Percentiles rank a stretch among this genome's conserved stretches.
phyloP scores from a whole-genome alignment of 2,113 vertebrate genomes.

The Toxotes jaculatrix region DNA sequence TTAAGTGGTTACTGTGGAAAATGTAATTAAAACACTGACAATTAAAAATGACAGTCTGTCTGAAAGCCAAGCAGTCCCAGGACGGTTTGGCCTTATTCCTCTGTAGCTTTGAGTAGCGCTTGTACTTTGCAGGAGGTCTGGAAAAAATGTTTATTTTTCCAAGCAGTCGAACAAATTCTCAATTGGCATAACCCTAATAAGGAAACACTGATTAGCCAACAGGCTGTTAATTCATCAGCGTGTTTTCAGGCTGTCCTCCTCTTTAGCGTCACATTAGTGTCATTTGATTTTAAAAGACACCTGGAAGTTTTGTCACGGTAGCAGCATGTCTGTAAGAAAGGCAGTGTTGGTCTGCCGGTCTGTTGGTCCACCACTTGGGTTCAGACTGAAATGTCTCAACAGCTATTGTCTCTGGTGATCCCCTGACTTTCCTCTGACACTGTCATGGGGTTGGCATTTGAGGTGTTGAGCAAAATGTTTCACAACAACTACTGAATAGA shows the following conservation, averaged over 20 bases:
- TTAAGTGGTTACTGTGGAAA: conserved; percentile 25
- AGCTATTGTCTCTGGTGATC: not conserved
- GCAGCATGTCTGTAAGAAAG: not conserved
- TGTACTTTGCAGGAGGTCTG: not conserved
- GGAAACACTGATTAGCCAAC: not conserved
- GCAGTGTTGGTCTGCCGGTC: not conserved
- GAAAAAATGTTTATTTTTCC: not conserved
- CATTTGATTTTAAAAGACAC: not conserved
- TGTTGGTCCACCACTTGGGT: not conserved
- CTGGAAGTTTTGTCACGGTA: not conserved
- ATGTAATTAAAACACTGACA: conserved; percentile 7
- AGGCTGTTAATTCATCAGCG: not conserved
- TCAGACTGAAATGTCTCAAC: not conserved
- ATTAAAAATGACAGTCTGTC: not conserved
- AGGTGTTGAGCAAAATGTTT: no score
- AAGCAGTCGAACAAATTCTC: not conserved
- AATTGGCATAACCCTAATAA: not conserved
- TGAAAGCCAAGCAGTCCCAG: not conserved
- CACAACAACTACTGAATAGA: no score
- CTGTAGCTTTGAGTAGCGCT: not conserved
- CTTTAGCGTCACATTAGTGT: no score
- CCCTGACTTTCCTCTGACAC: no score
- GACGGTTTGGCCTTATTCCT: not conserved
- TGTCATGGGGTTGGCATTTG: no score
- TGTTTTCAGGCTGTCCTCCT: not conserved